Percentiles rank a stretch among this genome's conserved stretches.
These are phyloP conservation scores for Troides aeacus DNA, from an alignment of 2,888 invertebrate species.

Conservation along the genomic window DNA sequence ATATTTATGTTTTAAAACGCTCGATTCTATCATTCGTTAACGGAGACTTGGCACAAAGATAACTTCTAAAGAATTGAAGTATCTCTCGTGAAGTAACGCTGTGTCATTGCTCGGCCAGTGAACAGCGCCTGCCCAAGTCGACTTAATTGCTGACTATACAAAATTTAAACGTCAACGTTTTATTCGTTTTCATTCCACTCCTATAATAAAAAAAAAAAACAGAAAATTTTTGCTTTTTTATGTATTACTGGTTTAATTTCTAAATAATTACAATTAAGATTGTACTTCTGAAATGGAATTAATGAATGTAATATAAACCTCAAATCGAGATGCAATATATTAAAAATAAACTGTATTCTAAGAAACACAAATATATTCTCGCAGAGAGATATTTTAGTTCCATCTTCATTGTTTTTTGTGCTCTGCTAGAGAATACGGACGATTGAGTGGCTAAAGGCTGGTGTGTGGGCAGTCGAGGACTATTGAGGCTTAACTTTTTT, in stretches of 20 bases:
- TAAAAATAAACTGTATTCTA: not conserved
- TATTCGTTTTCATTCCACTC: constrained; percentile 18
- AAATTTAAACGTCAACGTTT: constrained; percentile 26
- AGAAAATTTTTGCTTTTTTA: constrained; percentile 9
- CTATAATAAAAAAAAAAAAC: constrained; percentile 13
- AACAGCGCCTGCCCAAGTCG: constrained; percentile 45
- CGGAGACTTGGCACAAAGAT: constrained; percentile 56
- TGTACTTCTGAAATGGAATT: not conserved
- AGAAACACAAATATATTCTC: constrained; percentile 3
- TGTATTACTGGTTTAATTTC: not conserved
- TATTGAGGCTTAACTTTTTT: constrained; percentile 67
- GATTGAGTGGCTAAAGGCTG: constrained; percentile 75
- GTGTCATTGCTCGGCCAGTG: constrained; percentile 67
- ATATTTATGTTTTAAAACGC: constrained; percentile 61
- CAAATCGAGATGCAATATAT: not conserved
- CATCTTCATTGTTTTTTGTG: constrained; percentile 49
- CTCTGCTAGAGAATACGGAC: constrained; percentile 57
- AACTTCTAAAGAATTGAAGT: constrained; percentile 73
- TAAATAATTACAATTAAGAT: not conserved
- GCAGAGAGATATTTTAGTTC: not conserved
- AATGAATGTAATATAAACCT: not conserved
- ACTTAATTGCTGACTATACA: constrained; percentile 31
- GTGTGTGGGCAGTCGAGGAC: constrained; percentile 77
- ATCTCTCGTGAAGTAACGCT: constrained; percentile 73
- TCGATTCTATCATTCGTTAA: constrained; percentile 74